Evolutionary conservation across 2,888 invertebrate genomes (phyloP).

Genomic region (Germaria angustata): DNA sequence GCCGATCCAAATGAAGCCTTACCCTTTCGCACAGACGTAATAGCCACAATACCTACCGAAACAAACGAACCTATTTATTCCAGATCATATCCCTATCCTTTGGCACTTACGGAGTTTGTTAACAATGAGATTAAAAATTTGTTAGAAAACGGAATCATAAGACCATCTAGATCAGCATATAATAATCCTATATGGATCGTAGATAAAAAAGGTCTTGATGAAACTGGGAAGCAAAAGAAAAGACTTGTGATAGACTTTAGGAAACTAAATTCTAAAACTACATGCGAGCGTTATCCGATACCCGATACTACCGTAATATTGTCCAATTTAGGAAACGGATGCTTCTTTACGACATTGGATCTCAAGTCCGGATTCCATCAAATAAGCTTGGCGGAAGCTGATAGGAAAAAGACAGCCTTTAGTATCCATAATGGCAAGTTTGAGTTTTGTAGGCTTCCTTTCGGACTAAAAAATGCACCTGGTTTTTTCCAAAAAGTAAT

Average conservation of each 20-base stretch:
- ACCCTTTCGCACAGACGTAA: slow-evolving; percentile 15
- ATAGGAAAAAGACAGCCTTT: slow-evolving; percentile 41
- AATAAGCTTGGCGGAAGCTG: slow-evolving; percentile 15
- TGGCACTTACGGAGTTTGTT: not conserved
- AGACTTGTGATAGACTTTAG: slow-evolving; percentile 36
- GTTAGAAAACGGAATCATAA: slow-evolving; percentile 26
- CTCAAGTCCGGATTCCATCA: slow-evolving; percentile 57
- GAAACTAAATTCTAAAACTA: not conserved
- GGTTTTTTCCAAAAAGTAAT: slow-evolving; percentile 13
- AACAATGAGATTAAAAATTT: not conserved
- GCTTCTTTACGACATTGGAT: too few relatives aligned
- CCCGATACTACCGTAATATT: too few relatives aligned
- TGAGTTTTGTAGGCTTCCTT: too few relatives aligned
- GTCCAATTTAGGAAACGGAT: too few relatives aligned
- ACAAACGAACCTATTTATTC: slow-evolving; percentile 29
- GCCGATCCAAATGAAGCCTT: not conserved
- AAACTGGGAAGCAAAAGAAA: slow-evolving; percentile 1
- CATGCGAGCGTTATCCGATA: too few relatives aligned
- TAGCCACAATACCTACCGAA: slow-evolving; percentile 16
- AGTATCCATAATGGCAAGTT: not conserved
- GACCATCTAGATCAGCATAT: slow-evolving; percentile 11
- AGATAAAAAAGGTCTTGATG: slow-evolving; percentile 19
- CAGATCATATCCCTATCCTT: slow-evolving; percentile 10
- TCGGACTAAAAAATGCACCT: too few relatives aligned
- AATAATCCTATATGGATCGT: slow-evolving; percentile 38